Evolutionary conservation across 92 coral and sea anemone genomes (phyloP).

Genomic region (Palythoa grandis): DNA sequence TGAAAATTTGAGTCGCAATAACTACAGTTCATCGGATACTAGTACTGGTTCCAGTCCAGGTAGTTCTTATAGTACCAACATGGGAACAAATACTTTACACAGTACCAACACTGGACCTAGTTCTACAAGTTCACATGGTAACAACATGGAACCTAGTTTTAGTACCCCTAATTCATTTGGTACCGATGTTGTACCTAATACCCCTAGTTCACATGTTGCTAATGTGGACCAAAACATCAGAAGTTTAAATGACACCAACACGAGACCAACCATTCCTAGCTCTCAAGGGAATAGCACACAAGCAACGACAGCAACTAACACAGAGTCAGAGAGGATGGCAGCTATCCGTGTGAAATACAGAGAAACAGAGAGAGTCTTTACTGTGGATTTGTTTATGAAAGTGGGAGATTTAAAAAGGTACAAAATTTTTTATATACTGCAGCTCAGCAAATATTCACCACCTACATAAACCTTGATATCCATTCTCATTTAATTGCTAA

Average conservation of each 20-base stretch:
- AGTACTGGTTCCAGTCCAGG: background rate
- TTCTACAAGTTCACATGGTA: background rate
- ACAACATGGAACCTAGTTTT: background rate
- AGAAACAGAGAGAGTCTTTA: slow-evolving; percentile 76
- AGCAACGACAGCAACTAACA: background rate
- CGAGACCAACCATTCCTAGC: background rate
- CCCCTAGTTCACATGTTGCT: background rate
- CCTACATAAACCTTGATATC: too few species aligned
- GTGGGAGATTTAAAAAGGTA: slow-evolving; percentile 96
- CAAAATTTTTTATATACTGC: background rate
- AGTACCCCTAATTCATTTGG: background rate
- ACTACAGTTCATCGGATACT: background rate
- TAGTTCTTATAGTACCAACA: background rate
- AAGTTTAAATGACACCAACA: background rate
- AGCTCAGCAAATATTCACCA: too few species aligned
- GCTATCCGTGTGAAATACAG: slow-evolving; percentile 78
- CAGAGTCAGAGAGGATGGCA: slow-evolving; percentile 42
- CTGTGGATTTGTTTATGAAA: slow-evolving; percentile 65
- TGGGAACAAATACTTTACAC: background rate
- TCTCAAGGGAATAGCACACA: background rate
- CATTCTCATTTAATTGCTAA: too few species aligned
- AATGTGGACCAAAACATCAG: background rate
- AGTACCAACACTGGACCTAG: background rate
- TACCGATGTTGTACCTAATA: background rate
- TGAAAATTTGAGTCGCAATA: background rate